Percentiles rank a stretch among this genome's conserved stretches.
phyloP scores from a whole-genome alignment of 2,888 invertebrate species.

The Rhagium mordax region DNA sequence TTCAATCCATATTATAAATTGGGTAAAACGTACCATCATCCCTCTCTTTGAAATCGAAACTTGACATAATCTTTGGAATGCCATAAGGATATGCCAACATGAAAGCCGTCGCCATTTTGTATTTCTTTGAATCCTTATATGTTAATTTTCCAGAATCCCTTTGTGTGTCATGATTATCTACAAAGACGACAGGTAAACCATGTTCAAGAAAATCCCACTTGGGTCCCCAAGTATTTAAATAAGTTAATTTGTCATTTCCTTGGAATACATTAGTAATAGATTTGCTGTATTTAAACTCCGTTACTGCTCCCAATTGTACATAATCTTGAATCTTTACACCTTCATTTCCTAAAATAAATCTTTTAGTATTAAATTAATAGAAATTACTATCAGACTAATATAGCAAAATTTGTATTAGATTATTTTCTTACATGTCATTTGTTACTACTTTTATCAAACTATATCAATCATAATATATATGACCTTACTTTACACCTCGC shows the following conservation, averaged over 20 bases:
- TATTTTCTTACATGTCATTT: too few relatives aligned
- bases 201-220: constrained; percentile 77
- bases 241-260: constrained; percentile 77
- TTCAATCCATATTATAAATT: too few relatives aligned
- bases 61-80: constrained; percentile 87
- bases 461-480: too few relatives aligned
- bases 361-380: not conserved
- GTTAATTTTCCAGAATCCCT: constrained; percentile 75
- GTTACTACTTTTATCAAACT: too few relatives aligned
- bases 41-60: constrained; percentile 78
- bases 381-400: too few relatives aligned
- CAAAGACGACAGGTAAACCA: constrained; percentile 61
- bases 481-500: too few relatives aligned
- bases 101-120: constrained; percentile 83
- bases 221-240: constrained; percentile 77
- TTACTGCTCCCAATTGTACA: constrained; percentile 74
- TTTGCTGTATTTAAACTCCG: constrained; percentile 79
- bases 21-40: constrained; percentile 71
- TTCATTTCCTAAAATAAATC: constrained; percentile 56
- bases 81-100: constrained; percentile 89
- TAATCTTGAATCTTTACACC: constrained; percentile 69
- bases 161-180: constrained; percentile 82
- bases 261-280: constrained; percentile 74
- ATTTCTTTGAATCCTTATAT: constrained; percentile 76
- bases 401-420: too few relatives aligned